These are phyloP conservation scores for Timema cristinae DNA, from an alignment of 2,888 invertebrate species.

Conservation along the genomic window DNA sequence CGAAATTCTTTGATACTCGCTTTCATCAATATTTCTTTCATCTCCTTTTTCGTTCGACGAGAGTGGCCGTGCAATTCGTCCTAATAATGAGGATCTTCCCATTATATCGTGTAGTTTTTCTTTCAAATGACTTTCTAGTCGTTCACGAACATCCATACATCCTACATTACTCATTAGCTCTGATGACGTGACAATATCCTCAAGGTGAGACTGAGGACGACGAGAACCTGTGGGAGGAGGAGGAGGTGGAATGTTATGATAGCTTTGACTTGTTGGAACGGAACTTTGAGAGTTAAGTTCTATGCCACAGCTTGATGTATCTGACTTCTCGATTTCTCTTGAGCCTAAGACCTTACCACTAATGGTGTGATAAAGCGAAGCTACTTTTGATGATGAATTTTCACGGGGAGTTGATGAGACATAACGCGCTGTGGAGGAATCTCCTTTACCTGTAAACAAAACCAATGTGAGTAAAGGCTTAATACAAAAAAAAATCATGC, in stretches of 20 bases:
- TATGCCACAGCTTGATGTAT: constrained; percentile 13
- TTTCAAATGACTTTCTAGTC: constrained; percentile 46
- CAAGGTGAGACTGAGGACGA: constrained; percentile 23
- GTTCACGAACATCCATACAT: constrained; percentile 28
- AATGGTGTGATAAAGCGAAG: constrained; percentile 36
- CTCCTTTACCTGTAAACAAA: constrained; percentile 23
- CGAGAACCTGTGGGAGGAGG: constrained; percentile 24
- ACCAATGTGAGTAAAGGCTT: not conserved
- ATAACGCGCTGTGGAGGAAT: constrained; percentile 17
- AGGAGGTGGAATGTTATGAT: constrained; percentile 27
- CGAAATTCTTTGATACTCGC: constrained; percentile 55
- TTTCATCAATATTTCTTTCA: constrained; percentile 40
- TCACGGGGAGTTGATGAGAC: constrained; percentile 22
- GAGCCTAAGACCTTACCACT: constrained; percentile 36
- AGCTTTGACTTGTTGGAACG: constrained; percentile 3
- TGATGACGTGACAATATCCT: constrained; percentile 15
- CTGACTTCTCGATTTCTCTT: constrained; percentile 24
- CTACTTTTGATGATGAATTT: constrained; percentile 31
- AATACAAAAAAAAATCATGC: not conserved
- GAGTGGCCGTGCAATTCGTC: constrained; percentile 26
- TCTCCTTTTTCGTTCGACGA: constrained; percentile 19
- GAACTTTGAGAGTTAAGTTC: constrained; percentile 15
- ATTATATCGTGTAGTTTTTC: constrained; percentile 45
- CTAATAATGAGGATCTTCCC: constrained; percentile 40
- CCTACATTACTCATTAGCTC: constrained; percentile 23